Percentiles rank a stretch among this genome's conserved stretches.
phyloP scores from a whole-genome alignment of 2,888 invertebrate genomes.

The Mylabris sibirica region DNA sequence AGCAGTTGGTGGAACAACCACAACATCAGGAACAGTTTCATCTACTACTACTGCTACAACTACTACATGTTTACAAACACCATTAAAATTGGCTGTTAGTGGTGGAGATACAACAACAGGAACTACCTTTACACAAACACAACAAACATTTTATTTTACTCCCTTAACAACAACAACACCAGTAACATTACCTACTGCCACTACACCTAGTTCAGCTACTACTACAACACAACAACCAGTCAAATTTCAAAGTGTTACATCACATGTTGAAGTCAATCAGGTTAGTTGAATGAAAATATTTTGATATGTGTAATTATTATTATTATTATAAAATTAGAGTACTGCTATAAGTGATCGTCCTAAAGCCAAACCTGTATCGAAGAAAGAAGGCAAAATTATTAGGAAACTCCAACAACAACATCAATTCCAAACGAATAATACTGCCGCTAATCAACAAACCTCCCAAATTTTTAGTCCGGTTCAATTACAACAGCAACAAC shows the following conservation, averaged over 20 bases:
- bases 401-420: conserved; percentile 67
- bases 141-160: conserved; percentile 63
- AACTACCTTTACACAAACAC: conserved; percentile 53
- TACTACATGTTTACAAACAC: conserved; percentile 51
- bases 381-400: conserved; percentile 79
- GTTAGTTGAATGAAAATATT: conserved; percentile 43
- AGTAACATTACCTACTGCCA: conserved; percentile 57
- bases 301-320: conserved; percentile 11
- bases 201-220: conserved; percentile 43
- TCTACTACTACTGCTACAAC: conserved; percentile 30
- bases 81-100: conserved; percentile 51
- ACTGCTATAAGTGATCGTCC: conserved; percentile 85
- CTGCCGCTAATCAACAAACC: conserved; percentile 61
- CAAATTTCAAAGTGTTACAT: conserved; percentile 61
- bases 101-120: conserved; percentile 34
- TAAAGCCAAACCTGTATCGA: conserved; percentile 81
- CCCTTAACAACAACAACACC: conserved; percentile 63
- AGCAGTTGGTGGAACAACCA: neutral
- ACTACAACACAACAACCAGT: conserved; percentile 48
- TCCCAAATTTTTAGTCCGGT: conserved; percentile 65
- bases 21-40: conserved; percentile 19
- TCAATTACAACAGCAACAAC: conserved; percentile 64
- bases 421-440: conserved; percentile 56
- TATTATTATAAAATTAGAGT: conserved; percentile 60
- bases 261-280: conserved; percentile 67